Conservation (phyloP, 2,113 vertebrate genomes). For the Gadus macrocephalus region DNA sequence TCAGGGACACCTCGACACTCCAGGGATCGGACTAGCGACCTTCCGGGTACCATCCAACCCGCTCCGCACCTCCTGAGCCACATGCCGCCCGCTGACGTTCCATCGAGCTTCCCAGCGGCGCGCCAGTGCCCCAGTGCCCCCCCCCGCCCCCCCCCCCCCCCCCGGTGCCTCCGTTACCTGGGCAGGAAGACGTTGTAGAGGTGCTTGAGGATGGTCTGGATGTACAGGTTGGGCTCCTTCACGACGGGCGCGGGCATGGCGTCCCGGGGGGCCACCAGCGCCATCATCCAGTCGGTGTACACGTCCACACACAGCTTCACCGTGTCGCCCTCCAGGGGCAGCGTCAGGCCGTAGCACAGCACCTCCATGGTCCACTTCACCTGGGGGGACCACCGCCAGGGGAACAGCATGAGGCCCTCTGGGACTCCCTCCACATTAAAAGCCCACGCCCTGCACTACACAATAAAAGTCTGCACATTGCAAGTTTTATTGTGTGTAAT, state of each 20-base stretch:
- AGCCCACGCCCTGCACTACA: too few species aligned
- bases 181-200: conserved; percentile 95
- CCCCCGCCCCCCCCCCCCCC: background rate
- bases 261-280: conserved; percentile 86
- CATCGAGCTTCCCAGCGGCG: too few species aligned
- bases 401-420: background rate
- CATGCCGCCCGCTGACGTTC: too few species aligned
- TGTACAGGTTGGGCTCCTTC: conserved; percentile 91
- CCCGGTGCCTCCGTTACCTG: conserved; percentile 67
- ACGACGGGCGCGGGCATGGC: conserved; percentile 88
- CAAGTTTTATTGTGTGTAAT: too few species aligned
- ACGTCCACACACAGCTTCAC: conserved; percentile 95
- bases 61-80: too few species aligned
- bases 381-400: conserved; percentile 53
- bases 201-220: conserved; percentile 93
- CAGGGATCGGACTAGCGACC: too few species aligned
- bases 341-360: conserved; percentile 90
- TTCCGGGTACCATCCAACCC: too few species aligned
- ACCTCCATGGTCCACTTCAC: conserved; percentile 99
- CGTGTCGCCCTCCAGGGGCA: conserved; percentile 90
- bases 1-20: too few species aligned
- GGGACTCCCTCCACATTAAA: conserved; percentile 73
- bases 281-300: conserved; percentile 98
- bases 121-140: too few species aligned
- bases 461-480: too few species aligned